These are phyloP conservation scores for Temnothorax ravouxi DNA, from an alignment of 2,888 invertebrate species.

Conservation along the genomic window DNA sequence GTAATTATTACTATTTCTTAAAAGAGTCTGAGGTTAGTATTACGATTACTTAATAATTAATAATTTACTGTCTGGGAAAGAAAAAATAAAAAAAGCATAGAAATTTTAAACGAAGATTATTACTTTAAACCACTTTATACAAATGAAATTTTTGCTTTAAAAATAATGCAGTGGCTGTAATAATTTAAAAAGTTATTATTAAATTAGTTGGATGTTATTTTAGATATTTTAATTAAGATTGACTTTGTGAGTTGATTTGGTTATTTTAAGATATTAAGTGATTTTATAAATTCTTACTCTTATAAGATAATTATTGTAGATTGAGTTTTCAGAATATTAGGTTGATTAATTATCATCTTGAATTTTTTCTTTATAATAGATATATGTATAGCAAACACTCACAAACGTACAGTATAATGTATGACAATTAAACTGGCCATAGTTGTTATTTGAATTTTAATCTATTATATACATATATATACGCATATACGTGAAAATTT, in stretches of 20 bases:
- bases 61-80: not conserved
- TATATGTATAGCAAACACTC: not conserved
- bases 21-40: not conserved
- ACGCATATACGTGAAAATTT: slow-evolving; percentile 6
- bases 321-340: not conserved
- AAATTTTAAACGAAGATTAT: not conserved
- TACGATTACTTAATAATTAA: not conserved
- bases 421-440: not conserved
- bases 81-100: not conserved
- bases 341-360: not conserved
- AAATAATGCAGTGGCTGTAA: not conserved
- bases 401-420: not conserved
- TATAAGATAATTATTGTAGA: not conserved
- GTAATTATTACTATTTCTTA: not conserved
- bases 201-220: not conserved
- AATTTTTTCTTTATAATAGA: not conserved
- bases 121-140: not conserved
- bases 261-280: not conserved
- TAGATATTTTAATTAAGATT: not conserved
- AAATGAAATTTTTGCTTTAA: not conserved
- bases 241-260: not conserved
- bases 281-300: not conserved
- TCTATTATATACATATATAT: not conserved
- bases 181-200: not conserved
- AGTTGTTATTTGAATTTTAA: not conserved